phyloP scores from a whole-genome alignment of 2,888 invertebrate genomes.

The Tetranychus truncatus region DNA sequence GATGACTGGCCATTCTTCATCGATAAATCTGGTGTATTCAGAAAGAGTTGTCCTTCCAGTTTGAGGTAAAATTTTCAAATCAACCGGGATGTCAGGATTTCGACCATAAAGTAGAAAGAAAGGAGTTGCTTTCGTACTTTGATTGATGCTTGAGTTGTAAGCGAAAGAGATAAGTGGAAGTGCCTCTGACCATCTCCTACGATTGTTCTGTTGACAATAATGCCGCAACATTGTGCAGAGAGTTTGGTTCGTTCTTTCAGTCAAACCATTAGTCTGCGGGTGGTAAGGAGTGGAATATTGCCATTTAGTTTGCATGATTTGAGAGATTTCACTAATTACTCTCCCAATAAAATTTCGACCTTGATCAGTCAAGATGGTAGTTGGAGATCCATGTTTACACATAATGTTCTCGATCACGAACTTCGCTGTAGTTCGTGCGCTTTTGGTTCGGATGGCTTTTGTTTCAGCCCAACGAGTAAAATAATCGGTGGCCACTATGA shows the following conservation, averaged over 20 bases:
- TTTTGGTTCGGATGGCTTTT: constrained; percentile 20
- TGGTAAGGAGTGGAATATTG: neutral
- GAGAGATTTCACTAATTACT: neutral
- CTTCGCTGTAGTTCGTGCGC: constrained; percentile 21
- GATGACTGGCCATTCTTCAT: neutral
- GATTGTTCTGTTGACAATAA: neutral
- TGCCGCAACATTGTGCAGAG: neutral
- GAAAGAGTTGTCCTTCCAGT: neutral
- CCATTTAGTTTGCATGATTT: neutral
- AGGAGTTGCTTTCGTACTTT: constrained; percentile 23
- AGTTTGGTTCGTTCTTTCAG: neutral
- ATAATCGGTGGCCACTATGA: constrained; percentile 23
- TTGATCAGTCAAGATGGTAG: neutral
- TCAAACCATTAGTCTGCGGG: constrained; percentile 11
- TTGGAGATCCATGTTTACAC: constrained; percentile 20
- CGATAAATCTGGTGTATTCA: neutral
- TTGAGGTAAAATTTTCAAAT: neutral
- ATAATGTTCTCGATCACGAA: constrained; percentile 24
- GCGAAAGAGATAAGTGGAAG: constrained; percentile 23
- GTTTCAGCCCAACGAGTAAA: constrained; percentile 24
- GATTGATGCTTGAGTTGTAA: constrained; percentile 19
- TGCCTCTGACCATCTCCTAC: neutral
- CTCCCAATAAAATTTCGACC: neutral
- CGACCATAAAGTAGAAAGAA: constrained; percentile 25
- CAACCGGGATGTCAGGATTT: constrained; percentile 21